Evolutionary conservation across 2,888 invertebrate species (phyloP).

Genomic region (Griposia aprilina): DNA sequence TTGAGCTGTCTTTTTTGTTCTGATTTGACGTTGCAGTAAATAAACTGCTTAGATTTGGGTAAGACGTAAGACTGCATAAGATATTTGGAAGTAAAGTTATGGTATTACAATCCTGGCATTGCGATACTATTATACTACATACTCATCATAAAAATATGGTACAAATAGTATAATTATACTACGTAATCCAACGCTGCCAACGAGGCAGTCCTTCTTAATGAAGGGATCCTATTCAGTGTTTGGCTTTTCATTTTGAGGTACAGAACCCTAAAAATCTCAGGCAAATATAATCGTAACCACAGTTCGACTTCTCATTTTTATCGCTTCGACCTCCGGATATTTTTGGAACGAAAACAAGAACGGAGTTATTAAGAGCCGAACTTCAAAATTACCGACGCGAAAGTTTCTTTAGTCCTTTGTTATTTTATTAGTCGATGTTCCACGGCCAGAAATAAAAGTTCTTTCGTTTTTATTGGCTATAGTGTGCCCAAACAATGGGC

Average conservation of each 20-base stretch:
- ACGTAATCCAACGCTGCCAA: no score
- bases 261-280: conserved; percentile 10
- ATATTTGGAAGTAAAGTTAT: no score
- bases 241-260: neutral
- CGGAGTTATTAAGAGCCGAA: conserved; percentile 27
- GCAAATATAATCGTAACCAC: conserved; percentile 26
- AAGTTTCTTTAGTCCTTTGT: conserved; percentile 55
- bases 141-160: no score
- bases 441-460: conserved; percentile 41
- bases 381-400: conserved; percentile 47
- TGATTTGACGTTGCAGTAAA: no score
- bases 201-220: no score
- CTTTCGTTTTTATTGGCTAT: conserved; percentile 53
- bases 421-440: conserved; percentile 55
- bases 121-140: no score
- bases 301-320: conserved; percentile 36
- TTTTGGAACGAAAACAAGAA: conserved; percentile 47
- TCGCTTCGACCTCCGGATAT: conserved; percentile 29
- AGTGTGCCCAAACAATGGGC: conserved; percentile 52
- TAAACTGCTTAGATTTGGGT: no score
- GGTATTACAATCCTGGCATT: no score
- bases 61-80: no score
- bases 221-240: neutral
- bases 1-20: no score
- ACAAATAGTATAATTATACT: no score